Base-by-base conservation (phyloP, 2,888 invertebrate genomes). In the Rosalia funebris region DNA sequence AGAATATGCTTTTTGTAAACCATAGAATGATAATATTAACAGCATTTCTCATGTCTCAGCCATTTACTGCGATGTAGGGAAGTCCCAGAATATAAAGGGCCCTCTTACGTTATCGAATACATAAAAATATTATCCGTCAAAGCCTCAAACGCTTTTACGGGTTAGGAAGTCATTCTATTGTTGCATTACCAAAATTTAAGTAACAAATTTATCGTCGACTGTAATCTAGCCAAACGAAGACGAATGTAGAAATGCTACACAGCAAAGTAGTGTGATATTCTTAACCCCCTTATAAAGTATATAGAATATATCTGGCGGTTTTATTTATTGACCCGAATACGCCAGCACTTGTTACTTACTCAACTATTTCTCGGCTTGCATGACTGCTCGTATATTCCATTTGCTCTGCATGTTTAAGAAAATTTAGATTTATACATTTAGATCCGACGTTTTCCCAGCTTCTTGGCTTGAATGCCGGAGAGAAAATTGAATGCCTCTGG, bases 91-190 rank as follows among this genome's bases (percentile, higher is more conserved):
- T 34, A 34, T n/a, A 34, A 25, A 34, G 34, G 34, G 7, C 11
- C 34, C 11, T n/a, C 10, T n/a, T 34, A 7, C 34, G 34, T n/a
- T 11, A 11, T 34, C 34, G 11, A 34, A 34, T n/a, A 34, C 11
- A 3, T 34, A n/a, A 34, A 34, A 34, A 34, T 34, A 34, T 34
- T 34, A 34, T 34, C 34, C 34, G 11, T 34, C 34, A 34, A 34
- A 11, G 34, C 25, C 34, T 34, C 34, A n/a, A 34, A 34, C 5
- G 10, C 34, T 34, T 34, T n/a, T n/a, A 34, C 10, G 11, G 5
- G 11, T n/a, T 2, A 34, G 11, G 11, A n/a, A 34, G 34, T n/a
- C 34, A 34, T 34, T 34, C 34, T 34, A 11, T 34, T 25, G 25
- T 25, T 7, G 7, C 25, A 5, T 25, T 25, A n/a, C n/a, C 25